Evolutionary conservation across 2,888 invertebrate genomes (phyloP).

Genomic region (Cylloceria caligata): DNA sequence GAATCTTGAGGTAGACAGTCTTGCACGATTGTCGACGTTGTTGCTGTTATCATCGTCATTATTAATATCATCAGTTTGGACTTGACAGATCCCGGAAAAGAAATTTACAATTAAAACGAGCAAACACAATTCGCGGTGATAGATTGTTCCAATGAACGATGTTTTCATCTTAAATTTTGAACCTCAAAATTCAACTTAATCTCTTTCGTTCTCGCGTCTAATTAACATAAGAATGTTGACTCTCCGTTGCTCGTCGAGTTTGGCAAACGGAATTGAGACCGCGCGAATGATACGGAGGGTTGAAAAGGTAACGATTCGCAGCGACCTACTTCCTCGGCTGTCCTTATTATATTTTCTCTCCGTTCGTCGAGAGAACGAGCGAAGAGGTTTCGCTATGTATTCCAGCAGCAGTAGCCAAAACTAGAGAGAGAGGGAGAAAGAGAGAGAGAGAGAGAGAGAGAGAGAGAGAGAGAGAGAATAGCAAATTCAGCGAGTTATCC

Average conservation of each 20-base stretch:
- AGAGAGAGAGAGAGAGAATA: constrained; percentile 20
- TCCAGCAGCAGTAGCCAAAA: neutral
- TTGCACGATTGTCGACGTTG: too few relatives aligned
- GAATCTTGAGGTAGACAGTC: too few relatives aligned
- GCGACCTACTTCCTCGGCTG: constrained; percentile 34
- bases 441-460: constrained; percentile 40
- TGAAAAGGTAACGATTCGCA: constrained; percentile 32
- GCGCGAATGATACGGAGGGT: constrained; percentile 25
- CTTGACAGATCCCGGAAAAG: too few relatives aligned
- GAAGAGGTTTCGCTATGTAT: constrained; percentile 15
- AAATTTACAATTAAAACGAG: too few relatives aligned
- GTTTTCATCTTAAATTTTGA: too few relatives aligned
- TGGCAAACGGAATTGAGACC: neutral
- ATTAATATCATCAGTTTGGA: too few relatives aligned
- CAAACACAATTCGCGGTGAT: too few relatives aligned
- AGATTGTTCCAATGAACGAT: too few relatives aligned
- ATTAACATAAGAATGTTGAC: constrained; percentile 1
- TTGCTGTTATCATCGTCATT: too few relatives aligned
- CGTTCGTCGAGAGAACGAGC: constrained; percentile 3
- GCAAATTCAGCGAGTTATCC: constrained; percentile 37
- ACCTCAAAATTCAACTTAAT: neutral
- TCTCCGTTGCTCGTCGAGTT: constrained; percentile 12
- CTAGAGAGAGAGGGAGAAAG: constrained; percentile 36
- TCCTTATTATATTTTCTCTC: constrained; percentile 25
- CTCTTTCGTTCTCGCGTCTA: neutral